Conservation (phyloP, 2,797 vertebrate species). For the Moxostoma hubbsi region DNA sequence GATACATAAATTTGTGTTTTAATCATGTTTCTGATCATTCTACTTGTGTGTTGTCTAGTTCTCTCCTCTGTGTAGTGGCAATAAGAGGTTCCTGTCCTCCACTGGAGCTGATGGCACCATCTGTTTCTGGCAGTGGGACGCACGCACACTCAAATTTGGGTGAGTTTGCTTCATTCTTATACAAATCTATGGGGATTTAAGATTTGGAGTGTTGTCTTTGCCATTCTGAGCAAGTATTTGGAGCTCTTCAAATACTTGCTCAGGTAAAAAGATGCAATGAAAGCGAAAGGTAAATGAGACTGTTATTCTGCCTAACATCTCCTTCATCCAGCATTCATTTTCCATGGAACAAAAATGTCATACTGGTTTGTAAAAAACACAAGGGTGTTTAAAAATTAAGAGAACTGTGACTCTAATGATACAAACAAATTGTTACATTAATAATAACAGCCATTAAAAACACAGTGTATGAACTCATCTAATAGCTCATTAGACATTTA, state of each 20-base stretch:
- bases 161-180: constrained; percentile 69
- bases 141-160: constrained; percentile 97
- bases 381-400: too few relatives aligned
- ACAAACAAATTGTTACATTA: too few relatives aligned
- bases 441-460: too few relatives aligned
- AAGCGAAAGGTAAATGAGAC: too few relatives aligned
- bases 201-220: background rate
- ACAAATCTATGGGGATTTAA: constrained; percentile 6
- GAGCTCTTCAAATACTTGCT: background rate
- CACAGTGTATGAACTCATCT: too few relatives aligned
- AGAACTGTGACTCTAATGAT: too few relatives aligned
- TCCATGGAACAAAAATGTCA: too few relatives aligned
- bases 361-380: too few relatives aligned
- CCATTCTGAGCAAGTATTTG: background rate
- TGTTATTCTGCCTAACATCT: too few relatives aligned
- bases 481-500: too few relatives aligned
- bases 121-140: constrained; percentile 99
- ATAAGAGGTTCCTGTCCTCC: constrained; percentile 96
- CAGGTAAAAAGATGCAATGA: too few relatives aligned
- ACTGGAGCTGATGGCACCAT: constrained; percentile 98
- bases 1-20: constrained; percentile 18
- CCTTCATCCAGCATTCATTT: too few relatives aligned
- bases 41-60: constrained; percentile 78
- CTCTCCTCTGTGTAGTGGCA: constrained; percentile 94
- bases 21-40: constrained; percentile 36